Conservation (phyloP, 2,113 vertebrate species). For the Bettongia penicillata region DNA sequence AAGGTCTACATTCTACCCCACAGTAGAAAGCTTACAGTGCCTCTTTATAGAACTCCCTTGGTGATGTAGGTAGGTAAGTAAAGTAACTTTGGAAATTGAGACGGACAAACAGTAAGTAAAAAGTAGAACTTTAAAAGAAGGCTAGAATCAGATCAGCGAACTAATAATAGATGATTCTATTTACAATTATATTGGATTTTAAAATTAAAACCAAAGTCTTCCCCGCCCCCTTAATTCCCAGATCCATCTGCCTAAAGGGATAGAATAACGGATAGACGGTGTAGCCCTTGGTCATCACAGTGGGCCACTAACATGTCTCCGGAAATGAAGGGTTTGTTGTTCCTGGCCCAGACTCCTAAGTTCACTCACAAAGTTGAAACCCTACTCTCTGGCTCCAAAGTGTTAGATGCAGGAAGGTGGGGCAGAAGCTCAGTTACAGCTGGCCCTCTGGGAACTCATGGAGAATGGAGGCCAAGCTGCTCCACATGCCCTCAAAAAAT, state of each 20-base stretch:
- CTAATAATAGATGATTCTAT: conserved; percentile 32
- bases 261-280: conserved; percentile 7
- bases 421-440: conserved; percentile 46
- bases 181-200: conserved; percentile 1
- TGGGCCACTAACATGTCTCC: conserved; percentile 2
- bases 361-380: conserved; percentile 54
- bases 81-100: not conserved
- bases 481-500: conserved; percentile 30
- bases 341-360: conserved; percentile 30
- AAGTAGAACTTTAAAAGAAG: not conserved
- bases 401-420: conserved; percentile 35
- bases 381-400: conserved; percentile 46
- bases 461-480: conserved; percentile 26
- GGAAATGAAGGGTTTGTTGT: conserved; percentile 11
- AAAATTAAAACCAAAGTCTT: conserved; percentile 34
- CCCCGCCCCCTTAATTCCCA: conserved; percentile 9
- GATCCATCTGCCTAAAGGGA: not conserved
- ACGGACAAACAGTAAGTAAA: not conserved
- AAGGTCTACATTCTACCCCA: not conserved
- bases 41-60: conserved; percentile 5
- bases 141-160: not conserved
- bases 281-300: not conserved
- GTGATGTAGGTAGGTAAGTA: not conserved
- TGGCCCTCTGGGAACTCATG: conserved; percentile 22
- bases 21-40: not conserved